Evolutionary conservation across 2,888 invertebrate species (phyloP).

Genomic region (Acrocera orbiculus): DNA sequence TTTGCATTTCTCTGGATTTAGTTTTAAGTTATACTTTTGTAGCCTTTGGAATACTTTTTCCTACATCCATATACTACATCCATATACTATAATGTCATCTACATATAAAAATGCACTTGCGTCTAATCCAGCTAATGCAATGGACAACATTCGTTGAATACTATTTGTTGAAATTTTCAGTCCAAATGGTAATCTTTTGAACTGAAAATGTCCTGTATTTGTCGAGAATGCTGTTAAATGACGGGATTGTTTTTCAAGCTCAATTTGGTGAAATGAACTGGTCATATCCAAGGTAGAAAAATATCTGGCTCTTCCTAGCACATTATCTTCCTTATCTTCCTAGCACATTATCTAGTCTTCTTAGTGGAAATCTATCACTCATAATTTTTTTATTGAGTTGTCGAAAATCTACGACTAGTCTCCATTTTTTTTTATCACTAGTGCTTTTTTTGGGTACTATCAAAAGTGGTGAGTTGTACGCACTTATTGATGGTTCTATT

Average conservation of each 20-base stretch:
- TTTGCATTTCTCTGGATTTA: conserved; percentile 10
- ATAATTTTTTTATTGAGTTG: conserved; percentile 7
- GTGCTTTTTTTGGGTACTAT: conserved; percentile 12
- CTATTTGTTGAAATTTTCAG: conserved; percentile 12
- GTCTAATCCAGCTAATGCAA: conserved; percentile 9
- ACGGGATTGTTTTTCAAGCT: conserved; percentile 7
- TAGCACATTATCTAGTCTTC: conserved; percentile 5
- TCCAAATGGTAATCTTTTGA: conserved; percentile 11
- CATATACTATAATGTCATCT: conserved; percentile 14
- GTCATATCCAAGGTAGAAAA: conserved; percentile 1
- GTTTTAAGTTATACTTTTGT: conserved; percentile 8
- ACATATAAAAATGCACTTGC: conserved; percentile 12
- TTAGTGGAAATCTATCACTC: conserved; percentile 6
- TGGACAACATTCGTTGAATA: conserved; percentile 12
- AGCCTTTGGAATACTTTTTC: conserved; percentile 6
- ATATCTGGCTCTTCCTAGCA: conserved; percentile 3
- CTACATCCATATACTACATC: conserved; percentile 9
- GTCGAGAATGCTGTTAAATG: conserved; percentile 11
- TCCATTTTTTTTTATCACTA: neutral
- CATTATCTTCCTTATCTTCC: too few relatives aligned
- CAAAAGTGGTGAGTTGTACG: conserved; percentile 14
- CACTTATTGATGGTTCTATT: conserved; percentile 14
- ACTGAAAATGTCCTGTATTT: conserved; percentile 10
- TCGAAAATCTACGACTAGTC: neutral
- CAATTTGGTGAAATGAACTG: conserved; percentile 6